Base-by-base conservation (phyloP, 2,113 vertebrate species). In the Tringa solitaria region DNA sequence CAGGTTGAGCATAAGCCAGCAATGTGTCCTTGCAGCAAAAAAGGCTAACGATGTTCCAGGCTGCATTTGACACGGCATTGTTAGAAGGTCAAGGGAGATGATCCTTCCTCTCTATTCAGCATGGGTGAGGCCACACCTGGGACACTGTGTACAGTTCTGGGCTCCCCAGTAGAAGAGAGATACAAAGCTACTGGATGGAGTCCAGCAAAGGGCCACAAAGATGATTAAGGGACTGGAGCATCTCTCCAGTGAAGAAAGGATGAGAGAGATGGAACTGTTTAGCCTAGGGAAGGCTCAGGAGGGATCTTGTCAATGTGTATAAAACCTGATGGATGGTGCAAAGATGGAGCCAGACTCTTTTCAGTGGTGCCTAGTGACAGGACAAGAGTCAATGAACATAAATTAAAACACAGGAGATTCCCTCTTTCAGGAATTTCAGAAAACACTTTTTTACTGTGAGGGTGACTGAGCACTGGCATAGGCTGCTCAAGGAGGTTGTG, bases 1-100 rank as follows among this genome's bases (percentile, higher is more conserved):
- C 18, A 63, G 48, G n/a, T 13, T 57, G 59, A 57, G 35, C 7
- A 41, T 30, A 10, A 73, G 20, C 20, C 30, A 81, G 26, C 6
- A 67, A 32, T 14, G 17, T 19, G 14, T 32, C 16, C 35, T 73
- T 73, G n/a, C 0, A 0, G 12, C 15, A 54, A 65, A 61, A 60
- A 60, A 12, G 7, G 3, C 12, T n/a, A 24, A 9, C 0, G 0
- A 8, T 27, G 28, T 50, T 4, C 5, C 32, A 39, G 39, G 15
- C 8, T 75, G 28, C n/a, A 22, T 50, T 21, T 45, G n/a, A 50
- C 24, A 60, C 53, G 80, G 8, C 12, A 61, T 9, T 22, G 8
- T 13, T 2, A 6, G 35, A 15, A 61, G 15, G 30, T 16, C 6
- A 14, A 43, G 14, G 33, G 28, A 54, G 12, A 6, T 9, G 6